A percentile compares a stretch with the other conserved stretches of the same genome.
phyloP scores from a whole-genome alignment of 1,140 invertebrate species.

The Agraylea sexmaculata region DNA sequence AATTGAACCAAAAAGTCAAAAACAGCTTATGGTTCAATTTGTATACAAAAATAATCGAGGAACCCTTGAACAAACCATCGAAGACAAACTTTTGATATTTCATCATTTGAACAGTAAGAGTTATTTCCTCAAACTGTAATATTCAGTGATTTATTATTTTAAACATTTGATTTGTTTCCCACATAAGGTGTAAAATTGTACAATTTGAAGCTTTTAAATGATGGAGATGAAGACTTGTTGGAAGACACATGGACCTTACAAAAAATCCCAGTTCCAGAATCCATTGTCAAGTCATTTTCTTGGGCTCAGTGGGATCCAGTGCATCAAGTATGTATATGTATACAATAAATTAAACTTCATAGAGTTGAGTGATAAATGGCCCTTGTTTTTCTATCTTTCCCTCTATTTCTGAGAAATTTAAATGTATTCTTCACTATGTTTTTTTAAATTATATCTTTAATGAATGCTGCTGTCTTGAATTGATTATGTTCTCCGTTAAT shows the following conservation, averaged over 20 bases:
- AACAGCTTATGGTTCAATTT: constrained; percentile 68
- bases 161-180: constrained; percentile 2
- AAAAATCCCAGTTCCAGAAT: constrained; percentile 44
- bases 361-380: too few species aligned
- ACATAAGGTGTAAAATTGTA: constrained; percentile 33
- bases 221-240: constrained; percentile 34
- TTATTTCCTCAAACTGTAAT: neutral
- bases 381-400: too few species aligned
- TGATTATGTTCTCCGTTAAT: too few species aligned
- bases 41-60: constrained; percentile 55
- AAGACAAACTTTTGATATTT: constrained; percentile 61
- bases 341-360: too few species aligned
- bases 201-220: constrained; percentile 32
- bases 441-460: too few species aligned
- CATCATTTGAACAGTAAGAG: constrained; percentile 67
- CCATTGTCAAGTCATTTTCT: constrained; percentile 57
- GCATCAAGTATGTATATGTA: constrained; percentile 52
- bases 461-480: too few species aligned
- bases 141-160: neutral
- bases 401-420: too few species aligned
- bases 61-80: constrained; percentile 42
- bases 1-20: constrained; percentile 41
- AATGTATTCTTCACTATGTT: too few species aligned
- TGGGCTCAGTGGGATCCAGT: constrained; percentile 75
- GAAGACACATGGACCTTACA: constrained; percentile 39